A percentile compares a stretch with the other conserved stretches of the same genome.
Conservation (phyloP, 2,888 invertebrate genomes). For the Cynaeus angustus region DNA sequence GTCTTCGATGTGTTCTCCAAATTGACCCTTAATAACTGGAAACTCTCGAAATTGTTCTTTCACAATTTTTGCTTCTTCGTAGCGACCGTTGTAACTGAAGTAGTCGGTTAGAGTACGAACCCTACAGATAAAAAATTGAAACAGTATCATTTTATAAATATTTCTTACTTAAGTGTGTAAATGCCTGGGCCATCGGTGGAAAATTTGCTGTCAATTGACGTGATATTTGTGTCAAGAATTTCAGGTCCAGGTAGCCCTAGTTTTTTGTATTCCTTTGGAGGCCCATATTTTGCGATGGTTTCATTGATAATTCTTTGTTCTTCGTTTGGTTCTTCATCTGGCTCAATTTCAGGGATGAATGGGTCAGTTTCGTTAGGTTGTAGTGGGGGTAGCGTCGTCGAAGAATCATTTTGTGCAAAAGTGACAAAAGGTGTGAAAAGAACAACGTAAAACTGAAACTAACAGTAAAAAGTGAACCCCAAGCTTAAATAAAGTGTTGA, state of each 20-base stretch:
- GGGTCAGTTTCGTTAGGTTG: too few species aligned
- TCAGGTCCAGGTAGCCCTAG: slow-evolving; percentile 18
- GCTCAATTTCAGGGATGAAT: too few species aligned
- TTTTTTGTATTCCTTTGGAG: background rate
- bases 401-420: too few species aligned
- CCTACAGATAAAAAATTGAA: slow-evolving; percentile 1
- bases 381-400: too few species aligned
- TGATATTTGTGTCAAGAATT: background rate
- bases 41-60: background rate
- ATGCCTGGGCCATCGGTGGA: background rate
- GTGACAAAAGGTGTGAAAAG: too few species aligned
- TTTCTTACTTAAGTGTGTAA: background rate
- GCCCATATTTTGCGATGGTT: slow-evolving; percentile 14
- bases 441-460: too few species aligned
- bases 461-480: too few species aligned
- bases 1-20: slow-evolving; percentile 4
- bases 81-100: slow-evolving; percentile 30
- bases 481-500: too few species aligned
- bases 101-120: slow-evolving; percentile 10
- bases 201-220: background rate
- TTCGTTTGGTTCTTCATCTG: background rate
- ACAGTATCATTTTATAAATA: too few species aligned
- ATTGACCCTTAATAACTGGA: slow-evolving; percentile 11
- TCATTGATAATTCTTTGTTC: slow-evolving; percentile 10
- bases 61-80: slow-evolving; percentile 9